Evolutionary conservation across 2,888 invertebrate genomes (phyloP), one percentile per base, ranked within the genome.

Genomic region (Machimus atricapillus): DNA sequence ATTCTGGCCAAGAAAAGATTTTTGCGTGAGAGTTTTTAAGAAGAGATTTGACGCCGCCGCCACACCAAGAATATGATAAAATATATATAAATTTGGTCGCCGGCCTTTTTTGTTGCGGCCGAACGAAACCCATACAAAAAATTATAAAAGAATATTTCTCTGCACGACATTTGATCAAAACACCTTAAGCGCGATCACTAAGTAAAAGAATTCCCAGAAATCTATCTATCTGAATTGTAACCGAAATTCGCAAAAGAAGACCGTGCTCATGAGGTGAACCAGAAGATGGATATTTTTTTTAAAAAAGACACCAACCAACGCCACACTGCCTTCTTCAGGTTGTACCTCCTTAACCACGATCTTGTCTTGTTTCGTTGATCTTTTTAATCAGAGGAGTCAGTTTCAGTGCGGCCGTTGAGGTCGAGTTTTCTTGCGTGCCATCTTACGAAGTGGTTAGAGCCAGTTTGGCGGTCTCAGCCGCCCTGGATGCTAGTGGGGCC

Each of bases 351-450:
- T 34, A 56, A 81, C 56, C 82, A 82, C 58, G 27, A 27, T 76
- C 66, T 76, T 34, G 31, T 74, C 40, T 78, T 78, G 40, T 78
- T 78, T 19, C 37, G 43, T 82, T 82, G 58, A 31, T 82, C 82
- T 82, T 82, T 66, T 58, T 82, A 19, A 66, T 9, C 46, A 31
- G 82, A 66, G 66, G 82, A 82, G 66, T 58, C 82, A 66, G 34
- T 82, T 82, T 81, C 81, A 82, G 19, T 34, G 82, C 66, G 82
- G 58, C 23, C 23, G 82, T 82, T 58, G 82, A 58, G 56, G 34
- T 37, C 56, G 82, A 34, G 52, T 82, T 82, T 58, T 82, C 82
- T 82, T 82, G 82, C 37, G 37, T 82, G 46, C 27, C 37, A 58
- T 81, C 56, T 46, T 81, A 40, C 23, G 34, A 58, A 27, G 78